Conservation (phyloP, 2,797 vertebrate species). For the Spinus olivaceus region DNA sequence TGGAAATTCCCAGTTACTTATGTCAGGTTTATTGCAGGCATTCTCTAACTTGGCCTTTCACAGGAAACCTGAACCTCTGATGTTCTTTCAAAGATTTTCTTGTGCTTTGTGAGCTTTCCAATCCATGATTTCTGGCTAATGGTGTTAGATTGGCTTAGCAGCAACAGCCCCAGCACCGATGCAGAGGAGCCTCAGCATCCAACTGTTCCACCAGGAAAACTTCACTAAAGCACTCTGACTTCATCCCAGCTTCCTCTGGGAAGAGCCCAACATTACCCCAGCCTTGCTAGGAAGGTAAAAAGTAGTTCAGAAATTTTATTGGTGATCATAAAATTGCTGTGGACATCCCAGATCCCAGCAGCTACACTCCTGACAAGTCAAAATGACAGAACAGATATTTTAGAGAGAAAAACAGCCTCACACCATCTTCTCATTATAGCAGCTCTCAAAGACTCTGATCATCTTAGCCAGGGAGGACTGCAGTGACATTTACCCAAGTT, state of each 20-base stretch:
- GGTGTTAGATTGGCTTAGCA: neutral
- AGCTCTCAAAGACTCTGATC: neutral
- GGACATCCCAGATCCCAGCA: neutral
- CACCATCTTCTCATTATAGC: neutral
- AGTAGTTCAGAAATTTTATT: constrained; percentile 5
- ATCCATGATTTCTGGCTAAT: neutral
- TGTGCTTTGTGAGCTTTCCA: neutral
- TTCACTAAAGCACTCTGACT: neutral
- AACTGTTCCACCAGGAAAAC: neutral
- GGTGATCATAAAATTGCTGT: neutral
- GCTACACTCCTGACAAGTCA: neutral
- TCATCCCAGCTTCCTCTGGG: neutral
- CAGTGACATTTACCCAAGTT: neutral
- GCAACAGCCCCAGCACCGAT: neutral
- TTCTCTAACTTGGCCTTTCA: neutral
- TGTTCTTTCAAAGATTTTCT: neutral
- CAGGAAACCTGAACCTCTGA: neutral
- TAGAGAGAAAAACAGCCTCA: neutral
- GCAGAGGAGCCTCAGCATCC: neutral
- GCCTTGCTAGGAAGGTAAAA: neutral
- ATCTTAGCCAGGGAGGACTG: neutral
- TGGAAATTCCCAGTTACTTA: neutral
- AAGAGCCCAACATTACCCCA: neutral
- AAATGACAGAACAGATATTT: neutral
- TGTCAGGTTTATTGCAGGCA: neutral